Conservation (phyloP, 1,140 invertebrate species). For the Periplaneta americana region DNA sequence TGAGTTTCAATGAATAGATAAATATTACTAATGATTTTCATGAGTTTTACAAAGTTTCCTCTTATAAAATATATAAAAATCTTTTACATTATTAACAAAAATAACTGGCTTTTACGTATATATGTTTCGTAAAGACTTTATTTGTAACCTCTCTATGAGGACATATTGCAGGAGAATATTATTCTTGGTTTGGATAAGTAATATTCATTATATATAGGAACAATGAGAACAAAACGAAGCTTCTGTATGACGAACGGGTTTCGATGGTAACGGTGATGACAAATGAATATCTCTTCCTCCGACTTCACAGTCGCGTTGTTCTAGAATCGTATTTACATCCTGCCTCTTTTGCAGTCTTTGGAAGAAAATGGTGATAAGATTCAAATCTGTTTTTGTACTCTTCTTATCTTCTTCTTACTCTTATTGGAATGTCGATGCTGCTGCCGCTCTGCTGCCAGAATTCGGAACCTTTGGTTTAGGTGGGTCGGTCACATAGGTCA, state of each 20-base stretch:
- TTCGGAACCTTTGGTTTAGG: constrained; percentile 31
- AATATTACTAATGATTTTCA: not conserved
- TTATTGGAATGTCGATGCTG: not conserved
- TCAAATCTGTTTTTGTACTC: not conserved
- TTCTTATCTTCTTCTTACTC: no score
- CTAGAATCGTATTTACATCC: not conserved
- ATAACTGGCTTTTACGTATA: not conserved
- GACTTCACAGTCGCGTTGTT: not conserved
- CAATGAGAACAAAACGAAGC: not conserved
- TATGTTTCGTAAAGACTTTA: not conserved
- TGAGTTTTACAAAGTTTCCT: not conserved
- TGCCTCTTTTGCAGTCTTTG: not conserved
- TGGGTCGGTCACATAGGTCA: constrained; percentile 54
- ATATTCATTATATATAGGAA: not conserved
- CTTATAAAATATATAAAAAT: not conserved
- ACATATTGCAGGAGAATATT: no score
- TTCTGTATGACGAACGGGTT: not conserved
- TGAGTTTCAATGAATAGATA: not conserved
- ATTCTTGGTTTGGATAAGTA: not conserved
- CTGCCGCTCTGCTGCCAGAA: not conserved
- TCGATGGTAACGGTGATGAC: no score
- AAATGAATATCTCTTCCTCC: not conserved
- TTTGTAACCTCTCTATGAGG: not conserved
- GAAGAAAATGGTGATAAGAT: not conserved
- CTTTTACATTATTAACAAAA: not conserved